These are phyloP conservation scores for Oscheius sp. DNA, from an alignment of 2,888 invertebrate species.

Conservation along the genomic window DNA sequence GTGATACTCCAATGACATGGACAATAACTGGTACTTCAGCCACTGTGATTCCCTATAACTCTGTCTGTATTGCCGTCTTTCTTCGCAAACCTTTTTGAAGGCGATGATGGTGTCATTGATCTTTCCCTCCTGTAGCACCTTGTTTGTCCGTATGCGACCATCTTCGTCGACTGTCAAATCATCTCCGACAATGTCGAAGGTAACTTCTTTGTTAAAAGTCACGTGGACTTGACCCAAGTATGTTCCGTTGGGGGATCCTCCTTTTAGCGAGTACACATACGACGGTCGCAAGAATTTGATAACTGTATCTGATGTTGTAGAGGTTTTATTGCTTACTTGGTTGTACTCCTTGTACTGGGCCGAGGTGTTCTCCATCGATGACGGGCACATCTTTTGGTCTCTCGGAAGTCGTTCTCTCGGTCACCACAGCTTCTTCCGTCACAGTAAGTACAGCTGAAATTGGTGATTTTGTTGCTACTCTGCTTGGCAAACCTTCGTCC, in stretches of 20 bases:
- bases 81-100: slow-evolving; percentile 27
- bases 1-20: slow-evolving; percentile 24
- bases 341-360: slow-evolving; percentile 4
- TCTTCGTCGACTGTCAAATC: slow-evolving; percentile 42
- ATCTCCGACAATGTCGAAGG: slow-evolving; percentile 11
- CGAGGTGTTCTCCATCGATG: slow-evolving; percentile 20
- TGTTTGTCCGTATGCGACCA: slow-evolving; percentile 42
- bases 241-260: slow-evolving; percentile 41
- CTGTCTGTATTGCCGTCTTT: neutral
- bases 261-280: slow-evolving; percentile 31
- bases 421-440: neutral
- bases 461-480: too few relatives aligned
- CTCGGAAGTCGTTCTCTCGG: neutral
- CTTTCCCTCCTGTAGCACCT: slow-evolving; percentile 35
- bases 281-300: slow-evolving; percentile 32
- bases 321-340: neutral
- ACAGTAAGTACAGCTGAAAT: neutral
- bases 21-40: slow-evolving; percentile 44
- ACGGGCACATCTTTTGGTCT: slow-evolving; percentile 21
- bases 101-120: slow-evolving; percentile 49
- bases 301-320: slow-evolving; percentile 1
- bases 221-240: slow-evolving; percentile 43
- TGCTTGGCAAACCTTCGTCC: neutral
- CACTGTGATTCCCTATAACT: slow-evolving; percentile 34
- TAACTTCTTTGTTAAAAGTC: slow-evolving; percentile 28